Conservation (phyloP, 37 sponge, comb jelly and placozoan species). For the Petrosia ficiformis region DNA sequence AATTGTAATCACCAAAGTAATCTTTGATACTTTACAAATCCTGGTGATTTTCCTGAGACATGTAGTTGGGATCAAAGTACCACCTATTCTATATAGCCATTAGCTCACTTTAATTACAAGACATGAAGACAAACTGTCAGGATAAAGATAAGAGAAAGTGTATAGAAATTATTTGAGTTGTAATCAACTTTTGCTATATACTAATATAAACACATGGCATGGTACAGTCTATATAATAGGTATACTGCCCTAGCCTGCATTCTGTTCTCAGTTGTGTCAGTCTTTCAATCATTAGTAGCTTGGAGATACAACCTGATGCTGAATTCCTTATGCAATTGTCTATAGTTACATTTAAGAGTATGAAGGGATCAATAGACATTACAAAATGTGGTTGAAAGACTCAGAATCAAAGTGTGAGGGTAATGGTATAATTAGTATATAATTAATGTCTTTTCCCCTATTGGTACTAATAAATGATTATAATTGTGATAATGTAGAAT, state of each 20-base stretch:
- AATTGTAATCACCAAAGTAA: too few relatives aligned
- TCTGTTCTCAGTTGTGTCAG: too few relatives aligned
- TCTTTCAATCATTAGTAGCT: too few relatives aligned
- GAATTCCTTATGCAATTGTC: too few relatives aligned
- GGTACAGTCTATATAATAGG: not conserved
- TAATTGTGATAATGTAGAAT: too few relatives aligned
- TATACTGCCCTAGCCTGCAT: too few relatives aligned
- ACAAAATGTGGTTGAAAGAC: constrained; percentile 16
- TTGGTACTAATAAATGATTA: too few relatives aligned
- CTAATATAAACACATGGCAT: not conserved
- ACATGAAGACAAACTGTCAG: constrained; percentile 27
- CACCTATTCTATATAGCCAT: constrained; percentile 22
- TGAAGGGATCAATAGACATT: constrained; percentile 15
- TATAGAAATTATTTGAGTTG: not conserved
- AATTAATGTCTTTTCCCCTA: too few relatives aligned
- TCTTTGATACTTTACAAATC: too few relatives aligned
- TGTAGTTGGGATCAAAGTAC: constrained; percentile 26
- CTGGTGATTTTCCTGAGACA: constrained; percentile 8
- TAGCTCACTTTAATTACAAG: constrained; percentile 31
- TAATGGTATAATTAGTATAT: not conserved
- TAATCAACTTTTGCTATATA: not conserved
- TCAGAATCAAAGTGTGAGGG: not conserved
- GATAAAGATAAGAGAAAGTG: not conserved
- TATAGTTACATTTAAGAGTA: not conserved
- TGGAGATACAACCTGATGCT: too few relatives aligned